Evolutionary conservation across 1,140 invertebrate species (phyloP).

Genomic region (Atta texana): DNA sequence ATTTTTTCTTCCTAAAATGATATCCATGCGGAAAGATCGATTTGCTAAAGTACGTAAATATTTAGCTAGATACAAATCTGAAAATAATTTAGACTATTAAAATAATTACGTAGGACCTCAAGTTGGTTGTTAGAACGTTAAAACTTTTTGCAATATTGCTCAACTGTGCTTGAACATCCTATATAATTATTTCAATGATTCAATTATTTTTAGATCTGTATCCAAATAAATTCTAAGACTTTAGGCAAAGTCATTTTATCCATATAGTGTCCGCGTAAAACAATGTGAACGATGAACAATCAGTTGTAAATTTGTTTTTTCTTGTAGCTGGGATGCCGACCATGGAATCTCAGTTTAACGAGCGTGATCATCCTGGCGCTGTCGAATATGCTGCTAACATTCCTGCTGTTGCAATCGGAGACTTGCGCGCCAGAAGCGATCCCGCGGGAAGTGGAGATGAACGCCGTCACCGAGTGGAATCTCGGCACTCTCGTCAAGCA

Average conservation of each 20-base stretch:
- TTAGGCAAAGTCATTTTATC: too few relatives aligned
- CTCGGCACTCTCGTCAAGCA: slow-evolving; percentile 69
- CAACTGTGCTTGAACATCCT: too few relatives aligned
- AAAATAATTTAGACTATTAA: too few relatives aligned
- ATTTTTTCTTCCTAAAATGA: background rate
- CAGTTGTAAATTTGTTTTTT: background rate
- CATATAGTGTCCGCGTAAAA: background rate
- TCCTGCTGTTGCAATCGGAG: slow-evolving; percentile 88
- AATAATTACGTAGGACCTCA: too few relatives aligned
- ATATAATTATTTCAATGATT: too few relatives aligned
- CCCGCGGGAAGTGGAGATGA: slow-evolving; percentile 77
- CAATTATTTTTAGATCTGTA: too few relatives aligned
- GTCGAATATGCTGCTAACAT: slow-evolving; percentile 90
- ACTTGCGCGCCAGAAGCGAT: slow-evolving; percentile 80
- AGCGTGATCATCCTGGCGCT: slow-evolving; percentile 88
- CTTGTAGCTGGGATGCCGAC: slow-evolving; percentile 87
- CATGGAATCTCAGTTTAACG: slow-evolving; percentile 90
- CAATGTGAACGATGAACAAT: background rate
- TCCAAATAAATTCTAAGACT: too few relatives aligned
- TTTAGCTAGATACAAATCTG: too few relatives aligned
- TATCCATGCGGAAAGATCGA: too few relatives aligned
- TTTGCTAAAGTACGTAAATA: too few relatives aligned
- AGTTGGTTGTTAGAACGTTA: too few relatives aligned
- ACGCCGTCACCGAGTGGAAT: slow-evolving; percentile 77
- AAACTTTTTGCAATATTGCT: too few relatives aligned